phyloP scores from a whole-genome alignment of 2,888 invertebrate genomes.

The Lithophane semibrunnea region DNA sequence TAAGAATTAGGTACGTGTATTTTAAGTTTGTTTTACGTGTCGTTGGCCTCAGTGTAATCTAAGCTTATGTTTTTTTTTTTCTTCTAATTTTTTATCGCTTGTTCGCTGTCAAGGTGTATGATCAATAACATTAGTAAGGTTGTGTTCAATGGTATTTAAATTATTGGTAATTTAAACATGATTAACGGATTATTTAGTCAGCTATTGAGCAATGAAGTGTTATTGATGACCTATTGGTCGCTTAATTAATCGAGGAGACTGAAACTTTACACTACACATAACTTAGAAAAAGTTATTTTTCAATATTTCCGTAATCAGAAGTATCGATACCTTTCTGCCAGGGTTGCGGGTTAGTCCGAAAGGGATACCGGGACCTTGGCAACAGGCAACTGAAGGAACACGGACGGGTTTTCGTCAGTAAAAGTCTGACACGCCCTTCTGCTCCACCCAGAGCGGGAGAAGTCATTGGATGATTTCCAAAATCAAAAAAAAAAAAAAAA shows the following conservation, averaged over 20 bases:
- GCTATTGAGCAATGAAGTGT: slow-evolving; percentile 43
- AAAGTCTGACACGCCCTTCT: no score
- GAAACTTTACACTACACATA: neutral
- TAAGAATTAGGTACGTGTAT: slow-evolving; percentile 64
- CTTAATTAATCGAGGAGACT: slow-evolving; percentile 4
- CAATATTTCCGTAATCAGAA: neutral
- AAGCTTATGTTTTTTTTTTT: slow-evolving; percentile 10
- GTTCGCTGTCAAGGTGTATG: slow-evolving; percentile 50
- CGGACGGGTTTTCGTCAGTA: no score
- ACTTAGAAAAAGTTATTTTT: neutral
- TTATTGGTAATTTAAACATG: slow-evolving; percentile 31
- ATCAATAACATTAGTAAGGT: slow-evolving; percentile 29
- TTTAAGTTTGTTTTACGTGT: slow-evolving; percentile 50
- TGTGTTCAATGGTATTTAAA: slow-evolving; percentile 44
- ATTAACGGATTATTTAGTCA: slow-evolving; percentile 41
- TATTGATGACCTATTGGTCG: slow-evolving; percentile 5
- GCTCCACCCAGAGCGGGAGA: no score
- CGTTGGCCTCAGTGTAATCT: slow-evolving; percentile 33
- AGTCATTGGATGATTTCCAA: no score
- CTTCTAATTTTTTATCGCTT: slow-evolving; percentile 29
- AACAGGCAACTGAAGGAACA: no score
- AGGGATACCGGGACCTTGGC: no score
- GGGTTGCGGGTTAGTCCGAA: no score
- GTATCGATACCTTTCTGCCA: neutral
- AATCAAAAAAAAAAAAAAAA: no score